Evolutionary conservation across 1,140 invertebrate genomes (phyloP).

Genomic region (Scaptomyza pallida): DNA sequence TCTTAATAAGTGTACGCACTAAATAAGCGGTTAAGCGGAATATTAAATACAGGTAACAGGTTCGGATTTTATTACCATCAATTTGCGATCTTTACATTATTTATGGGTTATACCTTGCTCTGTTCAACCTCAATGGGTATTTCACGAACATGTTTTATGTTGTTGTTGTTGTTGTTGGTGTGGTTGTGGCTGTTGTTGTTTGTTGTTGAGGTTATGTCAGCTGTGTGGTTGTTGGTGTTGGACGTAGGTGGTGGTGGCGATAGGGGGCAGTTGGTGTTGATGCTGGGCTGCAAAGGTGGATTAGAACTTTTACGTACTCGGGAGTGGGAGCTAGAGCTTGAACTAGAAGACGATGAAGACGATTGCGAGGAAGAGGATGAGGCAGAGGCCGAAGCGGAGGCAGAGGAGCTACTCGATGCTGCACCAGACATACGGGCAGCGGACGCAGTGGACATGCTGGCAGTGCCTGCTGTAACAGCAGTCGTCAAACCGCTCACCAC

Average conservation of each 20-base stretch:
- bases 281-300: constrained; percentile 70
- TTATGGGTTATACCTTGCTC: constrained; percentile 72
- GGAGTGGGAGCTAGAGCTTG: constrained; percentile 67
- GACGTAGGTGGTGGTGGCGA: constrained; percentile 53
- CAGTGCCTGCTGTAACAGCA: constrained; percentile 20
- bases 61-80: no score
- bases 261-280: constrained; percentile 49
- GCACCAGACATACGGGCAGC: constrained; percentile 63
- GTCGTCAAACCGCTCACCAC: constrained; percentile 53
- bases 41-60: background rate
- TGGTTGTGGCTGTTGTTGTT: constrained; percentile 49
- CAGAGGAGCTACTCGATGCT: constrained; percentile 22
- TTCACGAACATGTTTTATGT: constrained; percentile 75
- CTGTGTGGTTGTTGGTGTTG: constrained; percentile 22
- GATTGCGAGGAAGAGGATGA: constrained; percentile 50
- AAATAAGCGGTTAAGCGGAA: background rate
- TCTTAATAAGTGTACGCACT: background rate
- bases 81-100: no score
- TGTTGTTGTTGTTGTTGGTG: constrained; percentile 47
- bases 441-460: constrained; percentile 57
- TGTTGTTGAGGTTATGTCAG: constrained; percentile 36
- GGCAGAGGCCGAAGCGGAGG: constrained; percentile 37
- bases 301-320: constrained; percentile 83
- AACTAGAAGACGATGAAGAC: constrained; percentile 51
- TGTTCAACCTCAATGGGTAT: constrained; percentile 83